These are phyloP conservation scores for Pungitius pungitius DNA, from an alignment of 2,113 vertebrate species.

Conservation along the genomic window DNA sequence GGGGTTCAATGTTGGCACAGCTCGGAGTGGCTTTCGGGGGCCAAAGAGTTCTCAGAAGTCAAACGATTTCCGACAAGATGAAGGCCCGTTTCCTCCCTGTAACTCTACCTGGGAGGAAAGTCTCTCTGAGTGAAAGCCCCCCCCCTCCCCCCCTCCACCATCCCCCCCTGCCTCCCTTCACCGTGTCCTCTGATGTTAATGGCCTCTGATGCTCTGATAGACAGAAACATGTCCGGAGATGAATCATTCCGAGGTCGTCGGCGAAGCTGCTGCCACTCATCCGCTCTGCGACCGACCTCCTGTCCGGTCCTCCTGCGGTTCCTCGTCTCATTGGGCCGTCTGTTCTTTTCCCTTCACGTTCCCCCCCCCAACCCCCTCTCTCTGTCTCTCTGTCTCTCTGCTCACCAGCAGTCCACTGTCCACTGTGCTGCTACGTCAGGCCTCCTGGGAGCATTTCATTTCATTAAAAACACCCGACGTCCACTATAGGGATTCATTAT, in stretches of 20 bases:
- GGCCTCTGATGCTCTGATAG: constrained; percentile 68
- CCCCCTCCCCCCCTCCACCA: no score
- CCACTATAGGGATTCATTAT: constrained; percentile 65
- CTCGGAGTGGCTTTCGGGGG: constrained; percentile 40
- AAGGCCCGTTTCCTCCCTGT: constrained; percentile 29
- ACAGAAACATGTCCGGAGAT: constrained; percentile 69
- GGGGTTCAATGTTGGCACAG: constrained; percentile 60
- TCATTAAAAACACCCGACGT: constrained; percentile 50
- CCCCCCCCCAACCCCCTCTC: not conserved
- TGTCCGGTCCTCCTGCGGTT: constrained; percentile 36
- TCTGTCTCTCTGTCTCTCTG: not conserved
- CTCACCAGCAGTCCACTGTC: not conserved
- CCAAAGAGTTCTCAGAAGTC: constrained; percentile 45
- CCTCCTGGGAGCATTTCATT: constrained; percentile 56
- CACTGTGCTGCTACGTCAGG: not conserved
- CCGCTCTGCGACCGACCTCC: constrained; percentile 35
- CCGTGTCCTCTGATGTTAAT: constrained; percentile 66
- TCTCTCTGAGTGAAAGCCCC: constrained; percentile 2
- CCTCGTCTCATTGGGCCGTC: constrained; percentile 20
- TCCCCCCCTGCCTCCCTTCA: constrained; percentile 9
- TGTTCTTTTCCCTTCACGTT: constrained; percentile 11
- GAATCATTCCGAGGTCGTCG: constrained; percentile 75
- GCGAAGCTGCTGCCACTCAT: constrained; percentile 69
- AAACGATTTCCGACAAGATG: constrained; percentile 51
- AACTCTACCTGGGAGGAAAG: constrained; percentile 18